Evolutionary conservation across 1,140 invertebrate genomes (phyloP), one percentile per base, ranked within the genome.

Genomic region (Scaptodrosophila lebanonensis): DNA sequence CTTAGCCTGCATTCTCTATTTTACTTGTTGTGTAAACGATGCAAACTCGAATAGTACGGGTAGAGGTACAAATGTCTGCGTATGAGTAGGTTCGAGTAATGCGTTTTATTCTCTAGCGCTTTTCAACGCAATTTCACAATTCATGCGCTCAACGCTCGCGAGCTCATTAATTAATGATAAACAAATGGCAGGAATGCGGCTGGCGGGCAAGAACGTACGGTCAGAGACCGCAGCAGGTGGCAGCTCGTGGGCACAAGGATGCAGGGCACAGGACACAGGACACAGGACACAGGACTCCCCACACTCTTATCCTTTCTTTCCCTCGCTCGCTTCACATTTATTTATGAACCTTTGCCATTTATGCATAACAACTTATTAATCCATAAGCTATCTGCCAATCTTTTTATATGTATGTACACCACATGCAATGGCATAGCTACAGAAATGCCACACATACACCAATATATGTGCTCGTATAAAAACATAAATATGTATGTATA

Each of bases 281-380:
- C n/a, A n/a, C n/a, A n/a, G n/a, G n/a, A n/a, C n/a, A n/a, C n/a
- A n/a, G 13, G 29, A 17, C 8, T 7, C 35, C 1, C 3, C 29
- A 2, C 36, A 11, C 8, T 2, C n/a, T 25, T 17, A 12, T 54
- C 45, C 38, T 8, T 32, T 20, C 27, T 20, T 9, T 22, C 18
- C 40, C 29, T 8, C n/a, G 13, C 22, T 44, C 9, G n/a, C n/a
- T 25, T 13, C 20, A 44, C 35, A 15, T 38, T 43, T 15, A 52
- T 40, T 62, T 39, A 56, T 61, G 40, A 40, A 45, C 57, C 72
- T 70, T 73, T 76, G 69, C 39, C 33, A 67, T 67, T 67, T 67
- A 64, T 66, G 57, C 49, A 45, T 57, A 51, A 56, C 45, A 71
- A 71, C 66, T 77, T 77, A 71, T 77, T 75, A 77, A 71, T 71